These are phyloP conservation scores for Meloe dianella DNA, from an alignment of 2,888 invertebrate species.

Conservation along the genomic window DNA sequence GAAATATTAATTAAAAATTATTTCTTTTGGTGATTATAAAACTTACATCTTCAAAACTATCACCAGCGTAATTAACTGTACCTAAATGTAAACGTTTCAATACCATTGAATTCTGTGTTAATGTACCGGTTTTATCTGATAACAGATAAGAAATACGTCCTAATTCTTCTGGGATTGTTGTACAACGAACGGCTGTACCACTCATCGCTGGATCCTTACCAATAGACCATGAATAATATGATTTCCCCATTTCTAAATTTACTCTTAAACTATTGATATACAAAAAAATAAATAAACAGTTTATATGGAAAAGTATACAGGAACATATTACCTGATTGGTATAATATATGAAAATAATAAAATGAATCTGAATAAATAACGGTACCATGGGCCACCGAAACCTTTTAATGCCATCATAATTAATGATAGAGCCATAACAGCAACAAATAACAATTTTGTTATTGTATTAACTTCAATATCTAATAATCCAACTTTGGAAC, in stretches of 20 bases:
- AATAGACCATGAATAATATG: conserved; percentile 96
- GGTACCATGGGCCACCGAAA: conserved; percentile 94
- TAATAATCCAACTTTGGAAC: conserved; percentile 94
- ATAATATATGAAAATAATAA: conserved; percentile 98
- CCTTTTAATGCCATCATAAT: conserved; percentile 97
- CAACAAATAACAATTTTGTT: conserved; percentile 92
- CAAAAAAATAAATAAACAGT: conserved; percentile 6
- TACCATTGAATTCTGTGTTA: conserved; percentile 99
- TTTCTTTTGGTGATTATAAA: no score
- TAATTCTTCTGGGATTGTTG: conserved; percentile 98
- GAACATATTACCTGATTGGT: conserved; percentile 78
- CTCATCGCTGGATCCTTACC: conserved; percentile 91
- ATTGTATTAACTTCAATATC: conserved; percentile 96
- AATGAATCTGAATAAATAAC: conserved; percentile 95
- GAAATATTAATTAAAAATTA: conserved; percentile 20
- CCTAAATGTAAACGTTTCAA: conserved; percentile 95
- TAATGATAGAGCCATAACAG: conserved; percentile 87
- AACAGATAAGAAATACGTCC: conserved; percentile 96
- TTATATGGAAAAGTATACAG: not conserved
- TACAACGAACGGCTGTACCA: conserved; percentile 94
- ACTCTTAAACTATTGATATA: conserved; percentile 81
- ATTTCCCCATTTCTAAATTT: conserved; percentile 98
- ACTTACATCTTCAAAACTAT: conserved; percentile 81
- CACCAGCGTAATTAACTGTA: conserved; percentile 86
- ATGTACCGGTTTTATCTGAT: conserved; percentile 97